These are phyloP conservation scores for Ceryle rudis DNA, from an alignment of 2,797 vertebrate species.

Conservation along the genomic window DNA sequence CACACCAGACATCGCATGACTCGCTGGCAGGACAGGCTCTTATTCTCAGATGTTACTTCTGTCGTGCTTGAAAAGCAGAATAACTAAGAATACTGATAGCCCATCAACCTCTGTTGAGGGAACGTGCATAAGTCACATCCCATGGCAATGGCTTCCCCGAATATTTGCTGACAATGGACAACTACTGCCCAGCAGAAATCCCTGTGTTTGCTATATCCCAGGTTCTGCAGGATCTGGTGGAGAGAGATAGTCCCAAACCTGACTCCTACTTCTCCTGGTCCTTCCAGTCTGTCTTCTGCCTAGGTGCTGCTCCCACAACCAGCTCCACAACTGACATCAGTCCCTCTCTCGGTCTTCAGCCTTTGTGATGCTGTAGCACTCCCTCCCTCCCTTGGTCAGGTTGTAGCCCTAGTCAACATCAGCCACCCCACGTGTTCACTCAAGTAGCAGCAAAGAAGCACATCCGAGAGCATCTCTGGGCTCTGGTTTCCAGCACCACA, in stretches of 20 bases:
- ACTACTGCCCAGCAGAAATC: background rate
- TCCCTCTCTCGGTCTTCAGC: background rate
- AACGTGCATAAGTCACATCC: background rate
- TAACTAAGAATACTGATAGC: background rate
- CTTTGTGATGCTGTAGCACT: background rate
- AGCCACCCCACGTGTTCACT: background rate
- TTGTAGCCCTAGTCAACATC: background rate
- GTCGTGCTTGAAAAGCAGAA: background rate
- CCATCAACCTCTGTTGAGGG: background rate
- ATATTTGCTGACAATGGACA: slow-evolving; percentile 11
- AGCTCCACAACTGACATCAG: background rate
- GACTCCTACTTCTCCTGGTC: background rate
- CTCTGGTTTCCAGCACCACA: background rate
- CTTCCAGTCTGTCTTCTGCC: background rate
- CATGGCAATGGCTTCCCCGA: background rate
- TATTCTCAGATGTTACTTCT: background rate
- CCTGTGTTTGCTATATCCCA: background rate
- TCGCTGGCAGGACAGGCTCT: background rate
- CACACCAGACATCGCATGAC: background rate
- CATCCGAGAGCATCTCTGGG: background rate
- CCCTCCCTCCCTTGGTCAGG: background rate
- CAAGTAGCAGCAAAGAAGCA: background rate
- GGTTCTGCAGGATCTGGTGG: background rate
- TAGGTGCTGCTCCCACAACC: background rate
- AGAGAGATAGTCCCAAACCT: background rate